Percentiles rank a stretch among this genome's conserved stretches.
Conservation (phyloP, 2,797 vertebrate species). For the Tinamus major region DNA sequence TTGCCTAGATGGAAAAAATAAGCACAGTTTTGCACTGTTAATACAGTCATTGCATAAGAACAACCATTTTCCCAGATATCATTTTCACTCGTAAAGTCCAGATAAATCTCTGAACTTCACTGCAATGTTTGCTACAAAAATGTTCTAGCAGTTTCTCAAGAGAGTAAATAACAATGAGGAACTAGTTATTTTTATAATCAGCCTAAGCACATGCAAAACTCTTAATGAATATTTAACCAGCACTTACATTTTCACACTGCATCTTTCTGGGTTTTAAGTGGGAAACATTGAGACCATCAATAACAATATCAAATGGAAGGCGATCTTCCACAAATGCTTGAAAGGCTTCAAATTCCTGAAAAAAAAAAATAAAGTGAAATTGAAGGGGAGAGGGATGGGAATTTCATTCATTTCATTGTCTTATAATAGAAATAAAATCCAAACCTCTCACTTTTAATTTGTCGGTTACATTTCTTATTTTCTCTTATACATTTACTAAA, state of each 20-base stretch:
- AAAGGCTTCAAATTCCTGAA: slow-evolving; percentile 87
- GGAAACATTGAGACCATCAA: slow-evolving; percentile 94
- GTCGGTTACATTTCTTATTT: neutral
- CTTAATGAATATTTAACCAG: slow-evolving; percentile 47
- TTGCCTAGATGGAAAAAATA: neutral
- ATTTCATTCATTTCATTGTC: neutral
- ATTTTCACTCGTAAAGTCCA: neutral
- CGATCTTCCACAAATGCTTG: slow-evolving; percentile 85
- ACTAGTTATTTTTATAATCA: slow-evolving; percentile 22
- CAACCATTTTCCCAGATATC: neutral
- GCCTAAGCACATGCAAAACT: slow-evolving; percentile 15
- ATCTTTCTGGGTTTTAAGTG: slow-evolving; percentile 73
- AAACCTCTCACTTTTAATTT: neutral
- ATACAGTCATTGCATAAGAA: neutral
- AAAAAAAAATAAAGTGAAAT: slow-evolving; percentile 18
- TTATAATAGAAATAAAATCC: neutral
- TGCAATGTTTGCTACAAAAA: neutral
- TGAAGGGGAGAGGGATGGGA: neutral
- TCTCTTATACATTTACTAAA: neutral
- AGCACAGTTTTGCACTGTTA: neutral
- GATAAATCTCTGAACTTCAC: neutral
- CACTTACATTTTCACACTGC: slow-evolving; percentile 88
- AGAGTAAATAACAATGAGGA: slow-evolving; percentile 18
- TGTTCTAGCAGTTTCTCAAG: slow-evolving; percentile 11
- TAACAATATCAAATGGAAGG: slow-evolving; percentile 90